Evolutionary conservation across 2,797 vertebrate species (phyloP), one percentile per base, ranked within the genome.

Genomic region (Ctenopoma kingsleyae): DNA sequence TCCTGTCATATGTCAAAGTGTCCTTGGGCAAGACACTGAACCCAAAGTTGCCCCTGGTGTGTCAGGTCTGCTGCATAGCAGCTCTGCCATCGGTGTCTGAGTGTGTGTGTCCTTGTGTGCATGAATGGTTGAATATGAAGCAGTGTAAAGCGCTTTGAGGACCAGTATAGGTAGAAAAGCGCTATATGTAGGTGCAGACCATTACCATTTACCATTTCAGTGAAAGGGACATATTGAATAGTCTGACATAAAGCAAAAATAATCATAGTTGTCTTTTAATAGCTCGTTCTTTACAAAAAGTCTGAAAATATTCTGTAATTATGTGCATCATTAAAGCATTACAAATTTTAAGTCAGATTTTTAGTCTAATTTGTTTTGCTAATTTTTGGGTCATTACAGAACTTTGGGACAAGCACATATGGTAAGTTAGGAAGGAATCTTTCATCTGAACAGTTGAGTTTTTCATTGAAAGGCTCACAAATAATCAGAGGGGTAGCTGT

Each of bases 401-500:
- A 13, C 49, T 59, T 64, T 36, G 35, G 22, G n/a, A 63, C 6
- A 49, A 63, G 52, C 1, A 54, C 19, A 55, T 22, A 20, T 40
- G 12, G 0, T 7, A 27, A 53, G 20, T n/a, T 23, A 4, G 3
- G 1, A 57, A 27, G 3, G 59, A 20, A 12, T 4, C n/a, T 20
- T 60, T 6, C 4, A 40, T 40, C 17, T 52, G 30, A 66, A 74
- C 27, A 35, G n/a, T 53, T 71, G 54, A 65, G 49, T 41, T 51
- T 52, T n/a, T 50, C 36, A 35, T 38, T 62, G 3, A 71, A 76
- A 52, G 17, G 19, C 27, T 49, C 7, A 55, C 55, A 73, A 80
- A 70, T 59, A 67, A 40, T 65, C 63, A 74, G 44, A 46, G 10
- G 19, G 48, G 43, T 25, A 55, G 46, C 48, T 15, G 22, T 27